Base-by-base conservation (phyloP, 2,113 vertebrate species). In the Myrmophylax atrothorax region DNA sequence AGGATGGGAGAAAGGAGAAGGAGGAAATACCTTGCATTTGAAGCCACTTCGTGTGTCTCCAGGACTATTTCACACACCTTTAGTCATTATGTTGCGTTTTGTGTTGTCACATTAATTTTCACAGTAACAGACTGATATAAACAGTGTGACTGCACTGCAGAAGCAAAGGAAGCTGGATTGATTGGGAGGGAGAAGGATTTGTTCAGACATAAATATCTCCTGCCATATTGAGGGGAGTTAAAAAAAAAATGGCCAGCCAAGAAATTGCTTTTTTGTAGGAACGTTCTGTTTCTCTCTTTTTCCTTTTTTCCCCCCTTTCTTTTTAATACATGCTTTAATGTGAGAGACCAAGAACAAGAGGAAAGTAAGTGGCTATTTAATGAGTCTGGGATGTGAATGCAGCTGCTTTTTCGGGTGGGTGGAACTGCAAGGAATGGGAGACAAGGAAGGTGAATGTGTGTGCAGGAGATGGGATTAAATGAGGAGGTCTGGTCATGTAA, bases 151-250 rank as follows among this genome's bases (percentile, higher is more conserved):
- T 89, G 90, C 22, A 11, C 77, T 64, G 94, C 96, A 94, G 90
- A 89, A 87, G 67, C 70, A 46, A 60, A 75, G 87, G 84, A 67
- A 93, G 75, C 90, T 92, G 95, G 92, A 92, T 60, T 89, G 92
- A 94, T 89, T 76, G 86, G 91, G 81, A 96, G 86, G 76, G 84
- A 92, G 92, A 93, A 93, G 73, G 93, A 94, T 95, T 95, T 96
- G 95, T 96, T 97, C 94, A 96, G 95, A 93, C 92, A 94, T 94
- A 96, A 97, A 96, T 96, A 97, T 96, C 89, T 96, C 81, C 93
- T 96, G 83, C 95, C 95, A 97, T 97, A 97, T 95, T 96, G 94
- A 95, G 92, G 55, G 77, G 90, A 96, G 92, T 89, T 93, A 13
- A 35, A 47, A 87, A 89, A 92, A 94, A 95, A 95, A 94, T 49